Conservation (phyloP, 2,113 vertebrate genomes). For the Xenopus laevis region DNA sequence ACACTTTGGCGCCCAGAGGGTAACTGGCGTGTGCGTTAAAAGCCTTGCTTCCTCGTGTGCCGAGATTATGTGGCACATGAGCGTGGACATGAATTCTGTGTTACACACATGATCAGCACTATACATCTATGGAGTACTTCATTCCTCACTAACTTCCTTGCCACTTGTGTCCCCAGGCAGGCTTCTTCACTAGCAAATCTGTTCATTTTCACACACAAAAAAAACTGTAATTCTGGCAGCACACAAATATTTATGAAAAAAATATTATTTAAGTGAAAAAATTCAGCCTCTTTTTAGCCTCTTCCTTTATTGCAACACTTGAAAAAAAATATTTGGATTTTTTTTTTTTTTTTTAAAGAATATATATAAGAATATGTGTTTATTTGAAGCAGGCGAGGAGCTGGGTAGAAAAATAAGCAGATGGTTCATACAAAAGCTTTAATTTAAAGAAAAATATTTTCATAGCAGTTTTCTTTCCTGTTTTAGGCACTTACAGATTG, state of each 20-base stretch:
- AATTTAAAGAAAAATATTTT: conserved; percentile 75
- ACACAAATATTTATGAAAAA: not conserved
- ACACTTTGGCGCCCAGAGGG: conserved; percentile 61
- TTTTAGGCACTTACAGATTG: conserved; percentile 89
- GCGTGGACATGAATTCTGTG: conserved; percentile 57
- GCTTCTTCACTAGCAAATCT: not conserved
- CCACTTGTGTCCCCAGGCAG: not conserved
- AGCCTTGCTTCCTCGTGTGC: conserved; percentile 76
- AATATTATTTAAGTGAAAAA: conserved; percentile 33
- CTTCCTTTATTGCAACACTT: conserved; percentile 64
- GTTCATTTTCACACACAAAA: not conserved
- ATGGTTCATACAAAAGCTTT: conserved; percentile 70
- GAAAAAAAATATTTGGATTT: conserved; percentile 57
- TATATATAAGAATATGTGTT: conserved; percentile 65
- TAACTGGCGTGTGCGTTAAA: conserved; percentile 75
- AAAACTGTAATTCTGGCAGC: not conserved
- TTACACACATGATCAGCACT: conserved; percentile 49
- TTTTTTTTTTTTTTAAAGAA: conserved; percentile 59
- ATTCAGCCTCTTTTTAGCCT: conserved; percentile 48
- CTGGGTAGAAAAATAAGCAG: conserved; percentile 36
- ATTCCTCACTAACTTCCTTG: not conserved
- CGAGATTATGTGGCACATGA: conserved; percentile 73
- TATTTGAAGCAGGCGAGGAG: conserved; percentile 49
- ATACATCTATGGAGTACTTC: not conserved
- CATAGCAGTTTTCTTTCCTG: conserved; percentile 77